These are phyloP conservation scores for Helicoverpa zea DNA, from an alignment of 1,140 invertebrate species.

Conservation along the genomic window DNA sequence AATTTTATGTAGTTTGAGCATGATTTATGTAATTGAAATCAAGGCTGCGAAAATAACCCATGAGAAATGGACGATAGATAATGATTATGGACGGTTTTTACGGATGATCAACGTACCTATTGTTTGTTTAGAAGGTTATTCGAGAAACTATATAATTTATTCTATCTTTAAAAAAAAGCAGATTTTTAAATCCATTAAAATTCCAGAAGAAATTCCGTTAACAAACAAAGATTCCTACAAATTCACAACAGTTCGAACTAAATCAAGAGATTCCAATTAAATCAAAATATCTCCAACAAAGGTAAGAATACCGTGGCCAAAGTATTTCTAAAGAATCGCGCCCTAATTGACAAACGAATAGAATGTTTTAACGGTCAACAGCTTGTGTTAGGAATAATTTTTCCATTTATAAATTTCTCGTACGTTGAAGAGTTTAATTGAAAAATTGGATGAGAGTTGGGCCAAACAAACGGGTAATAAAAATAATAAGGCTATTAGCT, in stretches of 20 bases:
- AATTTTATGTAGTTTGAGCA: not conserved
- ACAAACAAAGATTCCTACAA: slow-evolving; percentile 58
- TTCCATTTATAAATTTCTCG: slow-evolving; percentile 47
- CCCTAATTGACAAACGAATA: slow-evolving; percentile 44
- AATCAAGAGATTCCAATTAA: slow-evolving; percentile 26
- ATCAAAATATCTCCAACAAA: slow-evolving; percentile 29
- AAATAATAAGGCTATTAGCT: slow-evolving; percentile 83
- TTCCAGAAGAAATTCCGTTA: slow-evolving; percentile 60
- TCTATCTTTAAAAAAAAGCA: not conserved
- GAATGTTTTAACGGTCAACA: slow-evolving; percentile 26
- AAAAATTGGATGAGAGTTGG: slow-evolving; percentile 71
- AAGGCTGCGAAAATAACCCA: not conserved
- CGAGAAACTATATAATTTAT: not conserved
- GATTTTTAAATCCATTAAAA: slow-evolving; percentile 61
- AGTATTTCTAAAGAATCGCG: slow-evolving; percentile 34
- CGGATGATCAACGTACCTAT: slow-evolving; percentile 19
- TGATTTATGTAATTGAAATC: slow-evolving; percentile 20
- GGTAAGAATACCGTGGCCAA: not conserved
- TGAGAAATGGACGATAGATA: slow-evolving; percentile 41
- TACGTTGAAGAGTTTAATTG: slow-evolving; percentile 63
- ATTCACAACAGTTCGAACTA: slow-evolving; percentile 4
- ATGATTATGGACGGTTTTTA: slow-evolving; percentile 2
- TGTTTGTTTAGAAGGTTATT: slow-evolving; percentile 32
- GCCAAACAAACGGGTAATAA: slow-evolving; percentile 81
- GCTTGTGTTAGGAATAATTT: slow-evolving; percentile 15